phyloP scores from a whole-genome alignment of 2,113 vertebrate genomes.

The Anhinga anhinga region DNA sequence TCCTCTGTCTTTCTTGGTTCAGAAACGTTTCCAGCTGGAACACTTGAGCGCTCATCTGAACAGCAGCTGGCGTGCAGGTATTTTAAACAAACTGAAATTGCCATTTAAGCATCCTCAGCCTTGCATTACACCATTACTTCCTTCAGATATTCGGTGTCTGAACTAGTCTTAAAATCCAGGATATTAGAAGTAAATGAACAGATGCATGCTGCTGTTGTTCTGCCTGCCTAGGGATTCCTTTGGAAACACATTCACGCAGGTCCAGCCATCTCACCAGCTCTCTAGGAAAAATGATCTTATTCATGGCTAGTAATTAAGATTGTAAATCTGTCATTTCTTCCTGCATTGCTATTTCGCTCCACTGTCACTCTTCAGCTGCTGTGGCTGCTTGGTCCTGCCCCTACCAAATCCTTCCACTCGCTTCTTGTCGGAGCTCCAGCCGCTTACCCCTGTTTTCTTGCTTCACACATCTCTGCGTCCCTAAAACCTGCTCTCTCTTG shows the following conservation, averaged over 20 bases:
- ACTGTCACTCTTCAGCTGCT: not conserved
- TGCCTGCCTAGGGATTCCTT: not conserved
- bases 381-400: not conserved
- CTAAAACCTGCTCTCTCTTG: not conserved
- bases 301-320: not conserved
- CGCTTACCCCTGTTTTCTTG: not conserved
- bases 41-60: not conserved
- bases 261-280: not conserved
- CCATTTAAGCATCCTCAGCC: not conserved
- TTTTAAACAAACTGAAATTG: not conserved
- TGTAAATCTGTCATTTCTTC: conserved; percentile 44
- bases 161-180: not conserved
- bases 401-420: not conserved
- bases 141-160: not conserved
- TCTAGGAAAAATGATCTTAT: not conserved
- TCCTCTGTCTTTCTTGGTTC: not conserved
- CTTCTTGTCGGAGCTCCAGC: not conserved
- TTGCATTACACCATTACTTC: not conserved
- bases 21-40: not conserved
- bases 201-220: not conserved
- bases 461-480: not conserved
- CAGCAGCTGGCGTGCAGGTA: not conserved
- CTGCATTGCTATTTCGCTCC: not conserved
- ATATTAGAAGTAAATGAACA: not conserved
- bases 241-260: not conserved